phyloP scores from a whole-genome alignment of 1,140 invertebrate species.

The Pissodes strobi region DNA sequence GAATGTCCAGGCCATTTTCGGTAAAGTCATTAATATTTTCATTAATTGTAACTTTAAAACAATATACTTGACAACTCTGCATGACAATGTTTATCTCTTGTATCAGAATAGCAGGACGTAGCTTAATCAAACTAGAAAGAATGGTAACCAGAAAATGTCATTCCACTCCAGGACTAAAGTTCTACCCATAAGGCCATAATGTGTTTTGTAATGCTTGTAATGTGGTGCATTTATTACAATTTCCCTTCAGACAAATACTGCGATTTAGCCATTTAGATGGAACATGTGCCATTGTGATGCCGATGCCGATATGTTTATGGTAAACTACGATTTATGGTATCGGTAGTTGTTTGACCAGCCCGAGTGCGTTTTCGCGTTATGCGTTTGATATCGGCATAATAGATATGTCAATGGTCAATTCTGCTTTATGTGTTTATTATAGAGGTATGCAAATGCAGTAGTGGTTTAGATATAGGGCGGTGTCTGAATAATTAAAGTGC shows the following conservation, averaged over 20 bases:
- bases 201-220: not conserved
- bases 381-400: constrained; percentile 26
- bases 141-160: too few relatives aligned
- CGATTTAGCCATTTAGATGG: constrained; percentile 27
- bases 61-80: too few relatives aligned
- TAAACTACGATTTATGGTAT: constrained; percentile 9
- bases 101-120: too few relatives aligned
- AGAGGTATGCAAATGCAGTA: not conserved
- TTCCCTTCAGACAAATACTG: constrained; percentile 15
- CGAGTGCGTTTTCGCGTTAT: constrained; percentile 27
- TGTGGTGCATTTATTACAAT: constrained; percentile 5
- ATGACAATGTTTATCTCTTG: too few relatives aligned
- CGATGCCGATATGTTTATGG: constrained; percentile 18
- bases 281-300: constrained; percentile 28
- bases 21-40: too few relatives aligned
- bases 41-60: too few relatives aligned
- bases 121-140: too few relatives aligned
- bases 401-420: constrained; percentile 18
- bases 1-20: too few relatives aligned
- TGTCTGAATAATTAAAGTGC: too few relatives aligned
- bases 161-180: not conserved
- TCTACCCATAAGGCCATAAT: not conserved
- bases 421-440: constrained; percentile 21
- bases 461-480: too few relatives aligned
- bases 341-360: constrained; percentile 2